Evolutionary conservation across 35 echinoderm and acorn worm genomes (phyloP).

Genomic region (Acanthaster planci): DNA sequence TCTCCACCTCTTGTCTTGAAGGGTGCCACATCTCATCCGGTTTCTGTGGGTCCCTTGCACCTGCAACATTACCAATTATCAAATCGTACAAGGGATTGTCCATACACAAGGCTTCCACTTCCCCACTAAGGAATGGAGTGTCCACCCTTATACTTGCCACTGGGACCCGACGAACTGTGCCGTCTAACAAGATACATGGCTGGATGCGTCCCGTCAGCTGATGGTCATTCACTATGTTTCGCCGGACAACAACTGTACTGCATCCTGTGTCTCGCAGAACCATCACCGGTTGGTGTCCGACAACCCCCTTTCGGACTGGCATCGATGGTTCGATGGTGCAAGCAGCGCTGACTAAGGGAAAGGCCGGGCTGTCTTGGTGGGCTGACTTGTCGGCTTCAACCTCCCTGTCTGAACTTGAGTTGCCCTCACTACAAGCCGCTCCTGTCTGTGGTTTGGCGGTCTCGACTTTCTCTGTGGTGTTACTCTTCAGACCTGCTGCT

Average conservation of each 20-base stretch:
- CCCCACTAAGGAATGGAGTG: conserved; percentile 72
- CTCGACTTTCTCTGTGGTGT: background rate
- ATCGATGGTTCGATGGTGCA: background rate
- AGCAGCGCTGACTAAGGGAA: background rate
- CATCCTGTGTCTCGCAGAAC: conserved; percentile 80
- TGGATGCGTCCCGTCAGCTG: conserved; percentile 37
- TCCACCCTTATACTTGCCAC: conserved; percentile 59
- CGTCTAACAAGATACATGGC: conserved; percentile 73
- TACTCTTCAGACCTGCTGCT: background rate
- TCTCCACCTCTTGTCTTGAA: too few species aligned
- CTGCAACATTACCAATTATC: conserved; percentile 72
- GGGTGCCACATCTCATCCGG: conserved; percentile 62
- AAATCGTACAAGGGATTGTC: conserved; percentile 67
- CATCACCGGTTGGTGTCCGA: conserved; percentile 9
- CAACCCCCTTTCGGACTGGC: conserved; percentile 47
- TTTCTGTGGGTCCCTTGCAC: conserved; percentile 55
- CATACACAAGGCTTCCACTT: conserved; percentile 67
- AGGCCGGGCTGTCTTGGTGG: background rate
- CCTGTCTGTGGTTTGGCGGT: background rate
- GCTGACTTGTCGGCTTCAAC: background rate
- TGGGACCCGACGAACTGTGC: conserved; percentile 48
- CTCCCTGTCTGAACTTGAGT: background rate
- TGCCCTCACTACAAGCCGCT: background rate
- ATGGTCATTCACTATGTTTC: conserved; percentile 34
- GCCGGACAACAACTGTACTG: conserved; percentile 52